Percentiles rank a stretch among this genome's conserved stretches.
These are phyloP conservation scores for Hydropsyche betteni DNA, from an alignment of 2,888 invertebrate genomes.

Conservation along the genomic window DNA sequence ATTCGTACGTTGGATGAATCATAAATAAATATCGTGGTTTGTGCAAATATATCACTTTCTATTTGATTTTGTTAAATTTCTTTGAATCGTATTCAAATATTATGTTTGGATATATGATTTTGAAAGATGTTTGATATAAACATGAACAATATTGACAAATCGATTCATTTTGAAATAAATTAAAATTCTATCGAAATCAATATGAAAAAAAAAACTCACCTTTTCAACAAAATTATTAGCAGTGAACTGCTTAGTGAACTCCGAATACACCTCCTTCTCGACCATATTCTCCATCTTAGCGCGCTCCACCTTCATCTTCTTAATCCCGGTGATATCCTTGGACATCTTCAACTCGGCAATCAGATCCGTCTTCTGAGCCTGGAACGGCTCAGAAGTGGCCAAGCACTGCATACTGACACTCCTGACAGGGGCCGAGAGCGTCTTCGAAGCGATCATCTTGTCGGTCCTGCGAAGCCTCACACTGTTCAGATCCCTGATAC, in stretches of 20 bases:
- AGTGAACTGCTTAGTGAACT: slow-evolving; percentile 85
- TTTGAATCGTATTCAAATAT: no score
- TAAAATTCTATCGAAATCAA: no score
- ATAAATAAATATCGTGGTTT: no score
- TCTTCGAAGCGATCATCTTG: slow-evolving; percentile 79
- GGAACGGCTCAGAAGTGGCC: slow-evolving; percentile 73
- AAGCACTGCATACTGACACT: slow-evolving; percentile 80
- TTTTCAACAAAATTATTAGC: slow-evolving; percentile 89
- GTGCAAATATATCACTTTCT: no score
- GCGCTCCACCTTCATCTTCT: slow-evolving; percentile 90
- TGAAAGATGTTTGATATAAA: no score
- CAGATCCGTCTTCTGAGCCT: slow-evolving; percentile 82
- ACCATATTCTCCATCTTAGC: slow-evolving; percentile 84
- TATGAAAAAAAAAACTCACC: slow-evolving; percentile 65
- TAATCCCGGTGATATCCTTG: slow-evolving; percentile 92
- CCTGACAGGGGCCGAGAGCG: slow-evolving; percentile 82
- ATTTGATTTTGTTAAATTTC: no score
- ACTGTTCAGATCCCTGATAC: slow-evolving; percentile 85
- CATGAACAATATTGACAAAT: no score
- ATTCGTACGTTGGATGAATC: no score
- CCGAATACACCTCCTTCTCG: slow-evolving; percentile 84
- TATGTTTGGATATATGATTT: no score
- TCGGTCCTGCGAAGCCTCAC: slow-evolving; percentile 82
- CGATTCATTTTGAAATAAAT: neutral
- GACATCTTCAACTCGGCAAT: slow-evolving; percentile 93